A percentile compares a stretch with the other conserved stretches of the same genome.
phyloP scores from a whole-genome alignment of 2,888 invertebrate species.

The Trichogramma evanescens region DNA sequence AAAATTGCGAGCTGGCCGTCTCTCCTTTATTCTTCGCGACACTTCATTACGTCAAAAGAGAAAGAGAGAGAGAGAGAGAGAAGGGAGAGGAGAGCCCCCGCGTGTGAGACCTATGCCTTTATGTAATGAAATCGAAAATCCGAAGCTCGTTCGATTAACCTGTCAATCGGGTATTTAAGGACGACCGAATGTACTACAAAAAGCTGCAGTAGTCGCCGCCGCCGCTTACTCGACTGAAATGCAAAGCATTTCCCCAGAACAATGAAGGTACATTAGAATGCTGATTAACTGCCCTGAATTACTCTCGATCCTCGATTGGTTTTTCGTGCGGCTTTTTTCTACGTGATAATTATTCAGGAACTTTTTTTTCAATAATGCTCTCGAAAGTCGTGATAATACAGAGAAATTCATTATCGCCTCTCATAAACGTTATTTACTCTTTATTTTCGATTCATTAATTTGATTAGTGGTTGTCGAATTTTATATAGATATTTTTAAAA shows the following conservation, averaged over 20 bases:
- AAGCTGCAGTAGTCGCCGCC: neutral
- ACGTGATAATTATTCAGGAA: too few relatives aligned
- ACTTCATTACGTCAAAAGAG: conserved; percentile 5
- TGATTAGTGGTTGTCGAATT: too few relatives aligned
- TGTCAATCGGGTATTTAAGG: neutral
- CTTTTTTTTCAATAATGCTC: too few relatives aligned
- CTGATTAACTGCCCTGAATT: neutral
- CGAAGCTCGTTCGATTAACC: neutral
- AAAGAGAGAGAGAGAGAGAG: conserved; percentile 20
- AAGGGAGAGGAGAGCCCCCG: neutral
- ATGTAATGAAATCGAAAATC: conserved; percentile 9
- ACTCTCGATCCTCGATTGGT: conserved; percentile 14
- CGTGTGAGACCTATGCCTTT: too few relatives aligned
- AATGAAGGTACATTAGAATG: conserved; percentile 1
- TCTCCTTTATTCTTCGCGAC: neutral
- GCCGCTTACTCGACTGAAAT: neutral
- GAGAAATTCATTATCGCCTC: too few relatives aligned
- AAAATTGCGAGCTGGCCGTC: neutral
- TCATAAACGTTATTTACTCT: too few relatives aligned
- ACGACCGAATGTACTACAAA: too few relatives aligned
- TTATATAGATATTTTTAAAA: too few relatives aligned
- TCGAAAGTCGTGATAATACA: too few relatives aligned
- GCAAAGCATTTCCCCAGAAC: conserved; percentile 2
- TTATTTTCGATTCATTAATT: too few relatives aligned
- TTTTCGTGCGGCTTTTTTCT: conserved; percentile 11